Percentiles rank a stretch among this genome's conserved stretches.
Evolutionary conservation across 2,113 vertebrate species (phyloP).

Genomic region (Ceratotherium simum): DNA sequence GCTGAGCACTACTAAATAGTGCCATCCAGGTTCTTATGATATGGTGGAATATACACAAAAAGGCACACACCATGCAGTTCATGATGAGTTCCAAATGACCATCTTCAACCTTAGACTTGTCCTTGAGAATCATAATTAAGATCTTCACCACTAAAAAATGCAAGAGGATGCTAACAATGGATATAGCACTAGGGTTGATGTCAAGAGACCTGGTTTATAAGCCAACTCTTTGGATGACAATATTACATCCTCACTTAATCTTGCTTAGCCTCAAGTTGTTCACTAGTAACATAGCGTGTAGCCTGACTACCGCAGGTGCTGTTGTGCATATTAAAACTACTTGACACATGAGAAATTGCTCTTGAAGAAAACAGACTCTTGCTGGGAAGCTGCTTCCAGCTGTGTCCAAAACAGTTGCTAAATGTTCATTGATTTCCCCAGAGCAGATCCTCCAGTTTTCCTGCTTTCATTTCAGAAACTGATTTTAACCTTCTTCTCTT

Average conservation of each 20-base stretch:
- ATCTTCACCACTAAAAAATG: neutral
- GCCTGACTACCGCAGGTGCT: neutral
- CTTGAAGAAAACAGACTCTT: constrained; percentile 39
- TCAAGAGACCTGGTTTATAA: neutral
- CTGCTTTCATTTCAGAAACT: constrained; percentile 5
- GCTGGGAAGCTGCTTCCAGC: constrained; percentile 28
- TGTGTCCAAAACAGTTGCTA: constrained; percentile 17
- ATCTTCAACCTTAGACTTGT: neutral
- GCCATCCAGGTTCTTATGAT: neutral
- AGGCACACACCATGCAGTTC: neutral
- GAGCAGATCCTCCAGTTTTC: neutral
- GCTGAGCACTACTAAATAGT: neutral
- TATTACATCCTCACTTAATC: neutral
- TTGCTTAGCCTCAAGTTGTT: neutral
- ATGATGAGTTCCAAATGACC: neutral
- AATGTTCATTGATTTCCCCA: constrained; percentile 37
- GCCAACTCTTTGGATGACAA: neutral
- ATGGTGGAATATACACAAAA: neutral
- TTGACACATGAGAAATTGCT: constrained; percentile 21
- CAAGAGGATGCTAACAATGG: neutral
- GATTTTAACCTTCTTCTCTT: neutral
- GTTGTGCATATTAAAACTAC: neutral
- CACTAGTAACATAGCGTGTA: neutral
- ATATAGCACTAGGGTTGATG: neutral
- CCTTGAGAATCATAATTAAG: neutral